Evolutionary conservation across 2,797 vertebrate species (phyloP).

Genomic region (Euphonia xanthogaster): DNA sequence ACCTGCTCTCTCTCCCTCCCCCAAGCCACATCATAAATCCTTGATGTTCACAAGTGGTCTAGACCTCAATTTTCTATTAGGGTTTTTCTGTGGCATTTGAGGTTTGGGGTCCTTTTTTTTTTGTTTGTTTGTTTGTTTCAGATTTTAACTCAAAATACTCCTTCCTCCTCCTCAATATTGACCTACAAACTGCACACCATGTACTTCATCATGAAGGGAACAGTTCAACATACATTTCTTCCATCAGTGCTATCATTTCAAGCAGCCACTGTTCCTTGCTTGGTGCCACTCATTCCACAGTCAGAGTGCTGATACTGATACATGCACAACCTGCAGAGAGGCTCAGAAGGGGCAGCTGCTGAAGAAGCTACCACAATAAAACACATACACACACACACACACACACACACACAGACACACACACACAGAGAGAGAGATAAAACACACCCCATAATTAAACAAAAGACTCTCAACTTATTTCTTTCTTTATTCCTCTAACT

Average conservation of each 20-base stretch:
- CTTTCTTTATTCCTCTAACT: background rate
- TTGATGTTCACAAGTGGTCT: background rate
- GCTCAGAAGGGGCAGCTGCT: background rate
- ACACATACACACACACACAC: background rate
- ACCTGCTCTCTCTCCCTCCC: background rate
- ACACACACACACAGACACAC: background rate
- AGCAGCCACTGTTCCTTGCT: background rate
- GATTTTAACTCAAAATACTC: background rate
- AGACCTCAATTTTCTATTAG: background rate
- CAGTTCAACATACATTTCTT: background rate
- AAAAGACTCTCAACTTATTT: background rate
- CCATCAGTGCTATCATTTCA: background rate
- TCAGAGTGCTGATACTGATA: background rate
- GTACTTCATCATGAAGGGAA: background rate
- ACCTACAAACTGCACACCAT: background rate
- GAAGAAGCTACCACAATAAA: background rate
- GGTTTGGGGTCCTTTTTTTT: background rate
- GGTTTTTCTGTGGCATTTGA: background rate
- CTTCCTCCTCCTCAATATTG: background rate
- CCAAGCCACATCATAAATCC: background rate
- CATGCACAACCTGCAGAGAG: fast-evolving
- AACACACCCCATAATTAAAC: background rate
- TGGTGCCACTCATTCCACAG: background rate
- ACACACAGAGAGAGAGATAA: background rate
- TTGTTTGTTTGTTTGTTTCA: background rate